Percentiles rank a stretch among this genome's conserved stretches.
Evolutionary conservation across 2,113 vertebrate genomes (phyloP).

Genomic region (Uria lomvia): DNA sequence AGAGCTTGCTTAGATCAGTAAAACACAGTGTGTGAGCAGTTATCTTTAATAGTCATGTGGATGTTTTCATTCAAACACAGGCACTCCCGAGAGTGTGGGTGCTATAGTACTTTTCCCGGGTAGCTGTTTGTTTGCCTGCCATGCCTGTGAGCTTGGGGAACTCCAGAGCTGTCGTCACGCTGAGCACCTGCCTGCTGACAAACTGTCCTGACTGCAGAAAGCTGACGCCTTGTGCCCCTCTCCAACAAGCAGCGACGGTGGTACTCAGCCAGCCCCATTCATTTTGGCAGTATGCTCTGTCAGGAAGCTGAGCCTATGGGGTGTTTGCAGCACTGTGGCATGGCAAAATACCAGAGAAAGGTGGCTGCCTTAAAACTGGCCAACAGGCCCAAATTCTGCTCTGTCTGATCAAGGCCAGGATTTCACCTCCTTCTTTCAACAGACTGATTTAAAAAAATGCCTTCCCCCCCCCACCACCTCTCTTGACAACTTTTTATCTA

Average conservation of each 20-base stretch:
- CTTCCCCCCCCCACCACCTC: rapidly evolving
- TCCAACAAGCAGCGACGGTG: not conserved
- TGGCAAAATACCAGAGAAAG: not conserved
- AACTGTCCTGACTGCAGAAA: not conserved
- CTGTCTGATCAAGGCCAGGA: not conserved
- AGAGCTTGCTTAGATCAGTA: not conserved
- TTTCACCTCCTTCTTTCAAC: not conserved
- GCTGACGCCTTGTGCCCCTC: not conserved
- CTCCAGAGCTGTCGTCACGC: not conserved
- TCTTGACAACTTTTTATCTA: not conserved
- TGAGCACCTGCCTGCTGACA: not conserved
- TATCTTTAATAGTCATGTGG: not conserved
- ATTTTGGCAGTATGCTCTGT: not conserved
- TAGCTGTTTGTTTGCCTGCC: not conserved
- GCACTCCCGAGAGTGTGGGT: not conserved
- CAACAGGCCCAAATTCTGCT: not conserved
- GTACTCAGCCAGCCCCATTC: not conserved
- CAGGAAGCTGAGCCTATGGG: not conserved
- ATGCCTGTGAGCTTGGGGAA: not conserved
- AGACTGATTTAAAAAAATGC: not conserved
- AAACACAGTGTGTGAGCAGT: not conserved
- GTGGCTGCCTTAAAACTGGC: not conserved
- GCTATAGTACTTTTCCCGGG: not conserved
- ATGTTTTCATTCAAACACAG: not conserved
- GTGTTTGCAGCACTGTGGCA: not conserved